phyloP scores from a whole-genome alignment of 2,797 vertebrate genomes.

The Phoxinus dragarum region DNA sequence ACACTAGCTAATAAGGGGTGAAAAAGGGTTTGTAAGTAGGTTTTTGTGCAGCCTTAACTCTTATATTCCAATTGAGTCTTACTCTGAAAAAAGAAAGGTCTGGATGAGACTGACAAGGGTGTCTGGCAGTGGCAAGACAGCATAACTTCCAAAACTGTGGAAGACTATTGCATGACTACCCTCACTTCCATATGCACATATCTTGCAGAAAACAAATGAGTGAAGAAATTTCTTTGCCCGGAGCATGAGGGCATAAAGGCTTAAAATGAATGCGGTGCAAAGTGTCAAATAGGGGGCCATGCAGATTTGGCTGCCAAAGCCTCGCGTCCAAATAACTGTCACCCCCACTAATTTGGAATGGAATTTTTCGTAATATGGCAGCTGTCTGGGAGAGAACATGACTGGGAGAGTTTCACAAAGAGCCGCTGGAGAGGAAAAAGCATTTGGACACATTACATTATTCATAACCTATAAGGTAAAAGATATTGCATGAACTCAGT shows the following conservation, averaged over 20 bases:
- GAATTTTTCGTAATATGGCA: slow-evolving; percentile 19
- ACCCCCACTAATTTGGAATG: neutral
- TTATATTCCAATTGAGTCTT: neutral
- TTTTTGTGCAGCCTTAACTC: neutral
- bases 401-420: neutral
- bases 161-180: slow-evolving; percentile 4
- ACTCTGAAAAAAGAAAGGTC: neutral
- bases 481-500: slow-evolving; percentile 35
- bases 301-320: slow-evolving; percentile 29
- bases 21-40: neutral
- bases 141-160: neutral
- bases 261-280: slow-evolving; percentile 8
- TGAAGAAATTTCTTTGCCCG: neutral
- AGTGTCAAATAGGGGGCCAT: slow-evolving; percentile 6
- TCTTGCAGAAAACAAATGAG: slow-evolving; percentile 27
- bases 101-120: neutral
- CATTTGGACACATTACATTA: slow-evolving; percentile 35
- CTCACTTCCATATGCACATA: slow-evolving; percentile 16
- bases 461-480: slow-evolving; percentile 33
- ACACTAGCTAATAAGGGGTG: neutral
- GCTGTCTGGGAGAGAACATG: slow-evolving; percentile 8
- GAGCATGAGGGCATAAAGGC: neutral
- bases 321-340: slow-evolving; percentile 3
- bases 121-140: neutral
- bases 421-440: neutral